Evolutionary conservation across 2,797 vertebrate genomes (phyloP), one percentile per base, ranked within the genome.

Genomic region (Phalanger gymnotis): DNA sequence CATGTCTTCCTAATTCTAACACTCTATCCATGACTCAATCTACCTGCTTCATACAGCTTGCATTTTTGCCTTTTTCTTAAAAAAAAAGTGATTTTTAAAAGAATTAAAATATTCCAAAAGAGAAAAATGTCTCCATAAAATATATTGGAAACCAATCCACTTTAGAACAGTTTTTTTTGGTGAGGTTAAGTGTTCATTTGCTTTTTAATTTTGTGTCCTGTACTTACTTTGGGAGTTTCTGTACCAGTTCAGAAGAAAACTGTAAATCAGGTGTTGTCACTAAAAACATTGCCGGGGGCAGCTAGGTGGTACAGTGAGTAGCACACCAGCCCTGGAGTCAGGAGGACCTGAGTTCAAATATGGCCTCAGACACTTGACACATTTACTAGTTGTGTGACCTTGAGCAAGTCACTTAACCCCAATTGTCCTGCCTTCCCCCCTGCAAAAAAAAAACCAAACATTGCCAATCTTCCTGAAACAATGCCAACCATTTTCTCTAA

Each of bases 191-290:
- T 87, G 30, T 66, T n/a, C 13, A 53, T 90, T 92, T 7, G 4
- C 91, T 95, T 93, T 47, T 81, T 47, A 81, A 81, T 22, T 47
- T 81, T 40, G 6, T 56, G 28, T 92, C 54, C 54, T 52, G 58
- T n/a, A 54, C 58, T 90, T 52, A 34, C 66, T 94, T 87, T 93
- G 93, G 90, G 53, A 34, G 54, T 54, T 90, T 58, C 93, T 55
- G 13, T 30, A 52, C 92, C 95, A 92, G 90, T 93, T 98, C 96
- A 98, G 97, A 95, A 98, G 92, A 92, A 97, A 61, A 5, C 40
- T 96, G 92, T 95, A 98, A 98, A 97, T 97, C 97, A 95, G 95
- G 94, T 96, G 90, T 92, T 96, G 93, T 96, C 97, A 96, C 96
- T 96, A 96, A 98, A 97, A 97, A 91, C 96, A 93, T 96, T 95